Conservation (phyloP, 2,888 invertebrate species). For the Geotrupes spiniger region DNA sequence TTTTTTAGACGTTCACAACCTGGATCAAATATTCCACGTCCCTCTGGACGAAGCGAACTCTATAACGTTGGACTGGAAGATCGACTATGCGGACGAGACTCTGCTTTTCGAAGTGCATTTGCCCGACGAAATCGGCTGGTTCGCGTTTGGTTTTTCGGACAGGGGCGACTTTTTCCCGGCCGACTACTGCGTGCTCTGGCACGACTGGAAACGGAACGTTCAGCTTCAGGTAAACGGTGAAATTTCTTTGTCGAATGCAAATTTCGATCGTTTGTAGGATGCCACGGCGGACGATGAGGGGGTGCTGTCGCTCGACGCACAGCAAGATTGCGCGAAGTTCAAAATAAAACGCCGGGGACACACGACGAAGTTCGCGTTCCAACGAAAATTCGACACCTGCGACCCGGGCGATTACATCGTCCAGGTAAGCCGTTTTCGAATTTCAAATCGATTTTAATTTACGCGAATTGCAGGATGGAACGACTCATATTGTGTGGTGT, state of each 20-base stretch:
- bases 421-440: conserved; percentile 55
- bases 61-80: conserved; percentile 51
- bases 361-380: conserved; percentile 68
- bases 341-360: conserved; percentile 51
- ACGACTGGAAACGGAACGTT: conserved; percentile 61
- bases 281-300: conserved; percentile 59
- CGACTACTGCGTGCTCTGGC: conserved; percentile 81
- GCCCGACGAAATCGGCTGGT: conserved; percentile 62
- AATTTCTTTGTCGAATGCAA: too few species aligned
- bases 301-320: conserved; percentile 62
- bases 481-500: conserved; percentile 85
- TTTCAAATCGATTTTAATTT: not conserved
- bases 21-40: conserved; percentile 39
- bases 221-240: conserved; percentile 59
- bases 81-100: conserved; percentile 47
- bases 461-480: conserved; percentile 67
- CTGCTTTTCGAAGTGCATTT: conserved; percentile 56
- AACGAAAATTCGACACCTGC: conserved; percentile 81
- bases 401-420: conserved; percentile 72
- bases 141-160: conserved; percentile 84
- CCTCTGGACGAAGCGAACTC: conserved; percentile 47
- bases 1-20: too few species aligned
- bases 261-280: too few species aligned
- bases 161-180: conserved; percentile 70
- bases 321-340: conserved; percentile 73